A percentile compares a stretch with the other conserved stretches of the same genome.
phyloP scores from a whole-genome alignment of 1,140 invertebrate species.

The Melanaphis sacchari region DNA sequence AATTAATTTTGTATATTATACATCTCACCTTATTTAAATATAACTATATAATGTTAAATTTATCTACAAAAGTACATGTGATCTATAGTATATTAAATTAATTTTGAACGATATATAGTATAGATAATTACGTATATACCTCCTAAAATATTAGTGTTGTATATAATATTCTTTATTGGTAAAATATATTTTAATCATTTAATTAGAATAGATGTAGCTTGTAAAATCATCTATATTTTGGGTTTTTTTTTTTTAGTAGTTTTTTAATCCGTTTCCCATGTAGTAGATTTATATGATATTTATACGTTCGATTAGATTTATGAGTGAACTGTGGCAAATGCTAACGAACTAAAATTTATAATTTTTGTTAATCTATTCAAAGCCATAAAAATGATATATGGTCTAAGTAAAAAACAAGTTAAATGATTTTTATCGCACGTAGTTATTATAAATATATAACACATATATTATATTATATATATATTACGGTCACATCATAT shows the following conservation, averaged over 20 bases:
- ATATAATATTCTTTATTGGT: background rate
- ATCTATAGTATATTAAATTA: background rate
- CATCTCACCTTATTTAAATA: too few species aligned
- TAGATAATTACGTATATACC: background rate
- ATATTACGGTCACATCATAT: background rate
- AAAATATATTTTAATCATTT: background rate
- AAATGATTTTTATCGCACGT: slow-evolving; percentile 32
- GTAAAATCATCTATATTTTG: background rate
- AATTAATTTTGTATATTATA: background rate
- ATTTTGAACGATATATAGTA: background rate
- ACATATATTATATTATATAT: background rate
- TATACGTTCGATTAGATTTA: slow-evolving; percentile 28
- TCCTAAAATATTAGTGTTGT: background rate
- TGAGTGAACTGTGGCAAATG: slow-evolving; percentile 40
- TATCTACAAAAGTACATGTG: background rate
- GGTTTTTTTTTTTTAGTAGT: background rate
- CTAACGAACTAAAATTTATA: slow-evolving; percentile 38
- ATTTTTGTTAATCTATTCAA: slow-evolving; percentile 54
- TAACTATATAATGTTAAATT: background rate
- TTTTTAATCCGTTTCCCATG: background rate
- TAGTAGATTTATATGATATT: slow-evolving; percentile 18
- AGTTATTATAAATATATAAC: slow-evolving; percentile 20
- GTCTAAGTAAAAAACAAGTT: slow-evolving; percentile 44
- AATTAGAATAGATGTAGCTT: background rate
- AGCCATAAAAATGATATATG: slow-evolving; percentile 52